Conservation (phyloP, 1,140 invertebrate species). For the Oppia nitens region DNA sequence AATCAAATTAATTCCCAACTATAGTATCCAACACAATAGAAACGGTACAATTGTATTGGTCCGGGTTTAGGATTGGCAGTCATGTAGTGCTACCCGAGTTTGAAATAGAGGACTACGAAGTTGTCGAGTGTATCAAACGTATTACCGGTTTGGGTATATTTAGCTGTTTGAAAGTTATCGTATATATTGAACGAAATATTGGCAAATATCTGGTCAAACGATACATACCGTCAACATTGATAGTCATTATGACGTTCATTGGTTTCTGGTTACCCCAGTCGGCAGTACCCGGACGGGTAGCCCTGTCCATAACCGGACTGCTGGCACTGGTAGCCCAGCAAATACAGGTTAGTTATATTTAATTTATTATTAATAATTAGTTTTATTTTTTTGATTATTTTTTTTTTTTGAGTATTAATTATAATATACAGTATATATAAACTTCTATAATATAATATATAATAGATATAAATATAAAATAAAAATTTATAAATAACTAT, state of each 20-base stretch:
- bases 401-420: too few species aligned
- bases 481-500: too few species aligned
- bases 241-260: not conserved
- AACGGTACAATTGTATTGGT: not conserved
- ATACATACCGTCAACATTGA: not conserved
- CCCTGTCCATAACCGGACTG: not conserved
- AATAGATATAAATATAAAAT: too few species aligned
- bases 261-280: not conserved
- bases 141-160: too few species aligned
- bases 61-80: not conserved
- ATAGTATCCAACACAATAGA: not conserved
- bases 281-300: not conserved
- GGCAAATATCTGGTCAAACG: not conserved
- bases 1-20: not conserved
- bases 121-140: not conserved
- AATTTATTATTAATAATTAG: too few species aligned
- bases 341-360: too few species aligned
- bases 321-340: not conserved
- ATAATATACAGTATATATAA: too few species aligned
- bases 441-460: too few species aligned
- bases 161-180: not conserved
- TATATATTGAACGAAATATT: not conserved
- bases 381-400: too few species aligned
- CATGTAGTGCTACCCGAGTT: not conserved
- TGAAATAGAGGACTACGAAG: not conserved